Percentiles rank a stretch among this genome's conserved stretches.
Conservation (phyloP, 1,140 invertebrate genomes). For the Ganaspis sp. region DNA sequence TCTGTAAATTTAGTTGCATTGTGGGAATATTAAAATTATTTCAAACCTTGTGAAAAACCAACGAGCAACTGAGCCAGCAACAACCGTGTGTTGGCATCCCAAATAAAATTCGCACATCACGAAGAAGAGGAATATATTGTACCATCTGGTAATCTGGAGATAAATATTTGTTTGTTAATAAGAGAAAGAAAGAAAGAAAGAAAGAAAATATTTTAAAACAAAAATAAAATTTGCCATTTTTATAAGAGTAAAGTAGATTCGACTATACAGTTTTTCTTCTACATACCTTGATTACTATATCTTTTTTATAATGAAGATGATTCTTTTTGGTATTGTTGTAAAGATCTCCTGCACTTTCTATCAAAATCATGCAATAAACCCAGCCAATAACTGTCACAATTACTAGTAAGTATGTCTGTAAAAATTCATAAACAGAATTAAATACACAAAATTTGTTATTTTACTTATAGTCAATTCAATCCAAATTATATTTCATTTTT, state of each 20-base stretch:
- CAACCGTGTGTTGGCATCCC: constrained; percentile 86
- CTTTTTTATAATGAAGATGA: constrained; percentile 77
- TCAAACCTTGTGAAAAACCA: constrained; percentile 88
- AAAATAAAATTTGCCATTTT: too few relatives aligned
- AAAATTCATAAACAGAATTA: constrained; percentile 46
- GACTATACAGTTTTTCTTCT: too few relatives aligned
- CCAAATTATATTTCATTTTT: constrained; percentile 10
- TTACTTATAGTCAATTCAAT: constrained; percentile 2
- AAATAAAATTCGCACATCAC: constrained; percentile 86
- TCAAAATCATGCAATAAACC: constrained; percentile 79
- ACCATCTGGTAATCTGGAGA: constrained; percentile 79
- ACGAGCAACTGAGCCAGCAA: constrained; percentile 84
- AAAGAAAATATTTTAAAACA: too few relatives aligned
- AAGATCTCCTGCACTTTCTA: constrained; percentile 81
- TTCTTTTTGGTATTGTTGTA: constrained; percentile 66
- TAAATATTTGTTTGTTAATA: constrained; percentile 36
- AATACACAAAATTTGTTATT: background rate
- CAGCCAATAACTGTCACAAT: constrained; percentile 77
- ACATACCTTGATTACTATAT: constrained; percentile 75
- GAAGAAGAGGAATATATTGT: constrained; percentile 83
- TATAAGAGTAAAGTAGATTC: too few relatives aligned
- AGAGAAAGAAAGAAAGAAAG: background rate
- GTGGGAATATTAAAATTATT: too few relatives aligned
- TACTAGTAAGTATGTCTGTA: constrained; percentile 82
- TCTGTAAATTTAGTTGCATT: too few relatives aligned